Percentiles rank a stretch among this genome's conserved stretches.
phyloP scores from a whole-genome alignment of 2,113 vertebrate genomes.

The Antigone vipio region DNA sequence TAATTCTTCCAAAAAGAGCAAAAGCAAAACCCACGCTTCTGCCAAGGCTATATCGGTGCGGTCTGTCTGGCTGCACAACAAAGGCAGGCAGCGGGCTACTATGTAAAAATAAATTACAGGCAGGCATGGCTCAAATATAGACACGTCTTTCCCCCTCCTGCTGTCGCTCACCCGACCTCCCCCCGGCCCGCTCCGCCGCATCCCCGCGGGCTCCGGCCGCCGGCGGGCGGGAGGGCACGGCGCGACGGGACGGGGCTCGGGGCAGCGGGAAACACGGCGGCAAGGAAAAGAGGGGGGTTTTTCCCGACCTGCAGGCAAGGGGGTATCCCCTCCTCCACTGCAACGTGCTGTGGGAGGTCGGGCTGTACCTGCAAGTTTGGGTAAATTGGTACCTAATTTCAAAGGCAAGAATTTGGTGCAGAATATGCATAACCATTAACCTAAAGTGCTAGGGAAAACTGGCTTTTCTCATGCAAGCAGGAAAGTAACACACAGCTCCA shows the following conservation, averaged over 20 bases:
- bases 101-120: rapidly evolving
- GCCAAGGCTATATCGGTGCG: not conserved
- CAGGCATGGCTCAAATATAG: rapidly evolving
- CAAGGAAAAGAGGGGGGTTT: too few relatives aligned
- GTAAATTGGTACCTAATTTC: not conserved
- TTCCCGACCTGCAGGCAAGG: not conserved
- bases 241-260: too few relatives aligned
- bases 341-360: not conserved
- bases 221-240: too few relatives aligned
- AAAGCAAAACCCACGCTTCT: rapidly evolving
- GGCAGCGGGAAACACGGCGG: too few relatives aligned
- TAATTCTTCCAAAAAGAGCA: not conserved
- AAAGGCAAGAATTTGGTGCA: not conserved
- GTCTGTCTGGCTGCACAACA: not conserved
- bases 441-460: not conserved
- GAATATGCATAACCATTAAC: not conserved
- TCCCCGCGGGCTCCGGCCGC: not conserved
- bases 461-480: not conserved
- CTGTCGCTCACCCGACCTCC: too few relatives aligned
- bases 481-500: not conserved
- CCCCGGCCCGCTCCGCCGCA: too few relatives aligned
- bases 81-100: not conserved
- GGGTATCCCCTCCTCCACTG: not conserved
- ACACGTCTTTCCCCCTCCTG: rapidly evolving
- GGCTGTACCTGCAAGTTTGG: not conserved